Base-by-base conservation (phyloP, 2,797 vertebrate species). In the Tokudaia tokunoshimensis region DNA sequence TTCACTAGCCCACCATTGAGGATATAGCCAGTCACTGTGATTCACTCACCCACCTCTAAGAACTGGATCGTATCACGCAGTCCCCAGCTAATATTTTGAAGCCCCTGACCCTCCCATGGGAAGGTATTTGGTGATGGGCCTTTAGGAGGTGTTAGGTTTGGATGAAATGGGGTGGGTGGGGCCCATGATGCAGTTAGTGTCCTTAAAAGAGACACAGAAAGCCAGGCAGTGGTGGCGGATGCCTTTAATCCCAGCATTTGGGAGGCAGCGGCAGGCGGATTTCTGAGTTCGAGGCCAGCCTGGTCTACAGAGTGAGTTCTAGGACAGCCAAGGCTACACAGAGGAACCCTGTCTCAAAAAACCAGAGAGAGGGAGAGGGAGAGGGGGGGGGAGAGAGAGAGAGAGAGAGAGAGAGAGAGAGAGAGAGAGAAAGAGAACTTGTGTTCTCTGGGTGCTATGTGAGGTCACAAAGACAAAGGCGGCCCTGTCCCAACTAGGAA, bases 61-160 rank as follows among this genome's bases (percentile, higher is more conserved):
- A 55, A 37, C 44, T 26, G 14, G 50, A 12, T 7, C 20, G 3
- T 83, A 11, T 31, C 14, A 41, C 47, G 15, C 20, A 22, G 3
- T 22, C 19, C 14, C 8, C 0, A 29, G 20, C 72, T 70, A 47
- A 29, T 47, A 29, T 61, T 19, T 19, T 44, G 26, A 88, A 85
- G 17, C 12, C 20, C 20, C 44, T 52, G 3, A 31, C 4, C 6
- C 26, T 2, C 59, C 0, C 0, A 12, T 3, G 15, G 70, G 12
- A 8, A 17, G 12, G 13, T 41, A 52, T 65, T 79, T 34, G 26
- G 31, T 72, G 34, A 26, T 4, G 67, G 24, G 11, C 22, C 29
- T 92, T 86, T n/a, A 34, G 24, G 67, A 37, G 4, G 15, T 37
- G 47, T 57, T 70, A 22, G 29, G 9, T 50, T 88, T 76, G 47